phyloP scores from a whole-genome alignment of 1,140 invertebrate species.

The Anadara kagoshimensis region DNA sequence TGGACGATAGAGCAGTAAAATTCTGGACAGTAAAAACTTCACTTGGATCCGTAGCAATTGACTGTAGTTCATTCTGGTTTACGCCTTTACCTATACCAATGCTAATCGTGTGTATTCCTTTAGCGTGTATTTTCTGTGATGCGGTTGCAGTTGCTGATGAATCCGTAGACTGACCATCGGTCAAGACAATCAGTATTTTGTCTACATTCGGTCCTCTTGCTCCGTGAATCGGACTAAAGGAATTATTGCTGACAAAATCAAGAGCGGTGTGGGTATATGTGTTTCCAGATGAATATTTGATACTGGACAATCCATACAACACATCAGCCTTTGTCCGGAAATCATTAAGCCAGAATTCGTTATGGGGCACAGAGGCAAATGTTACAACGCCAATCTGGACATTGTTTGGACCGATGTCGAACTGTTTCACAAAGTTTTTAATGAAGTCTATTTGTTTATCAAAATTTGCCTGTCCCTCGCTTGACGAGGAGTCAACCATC shows the following conservation, averaged over 20 bases:
- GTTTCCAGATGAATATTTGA: slow-evolving; percentile 29
- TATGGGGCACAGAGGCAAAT: slow-evolving; percentile 25
- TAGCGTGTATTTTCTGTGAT: slow-evolving; percentile 23
- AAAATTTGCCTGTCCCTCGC: slow-evolving; percentile 49
- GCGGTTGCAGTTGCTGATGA: slow-evolving; percentile 27
- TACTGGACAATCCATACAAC: slow-evolving; percentile 4
- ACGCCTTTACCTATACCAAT: slow-evolving; percentile 49
- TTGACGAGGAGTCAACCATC: slow-evolving; percentile 52
- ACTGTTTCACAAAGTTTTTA: slow-evolving; percentile 26
- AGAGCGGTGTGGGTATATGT: slow-evolving; percentile 48
- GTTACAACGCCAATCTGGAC: slow-evolving; percentile 41
- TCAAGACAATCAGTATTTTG: slow-evolving; percentile 50
- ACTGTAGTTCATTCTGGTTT: slow-evolving; percentile 27
- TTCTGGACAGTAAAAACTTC: slow-evolving; percentile 39
- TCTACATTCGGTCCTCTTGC: slow-evolving; percentile 43
- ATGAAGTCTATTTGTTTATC: slow-evolving; percentile 47
- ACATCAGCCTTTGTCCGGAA: slow-evolving; percentile 29
- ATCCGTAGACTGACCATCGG: slow-evolving; percentile 50
- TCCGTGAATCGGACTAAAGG: slow-evolving; percentile 40
- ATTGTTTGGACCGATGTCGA: slow-evolving; percentile 45
- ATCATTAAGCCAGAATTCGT: slow-evolving; percentile 34
- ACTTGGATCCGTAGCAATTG: slow-evolving; percentile 37
- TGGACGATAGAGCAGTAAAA: slow-evolving; percentile 34
- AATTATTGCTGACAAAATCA: slow-evolving; percentile 29
- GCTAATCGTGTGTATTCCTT: slow-evolving; percentile 31